A percentile compares a stretch with the other conserved stretches of the same genome.
Evolutionary conservation across 1,140 invertebrate genomes (phyloP).

Genomic region (Cryptotermes secundus): DNA sequence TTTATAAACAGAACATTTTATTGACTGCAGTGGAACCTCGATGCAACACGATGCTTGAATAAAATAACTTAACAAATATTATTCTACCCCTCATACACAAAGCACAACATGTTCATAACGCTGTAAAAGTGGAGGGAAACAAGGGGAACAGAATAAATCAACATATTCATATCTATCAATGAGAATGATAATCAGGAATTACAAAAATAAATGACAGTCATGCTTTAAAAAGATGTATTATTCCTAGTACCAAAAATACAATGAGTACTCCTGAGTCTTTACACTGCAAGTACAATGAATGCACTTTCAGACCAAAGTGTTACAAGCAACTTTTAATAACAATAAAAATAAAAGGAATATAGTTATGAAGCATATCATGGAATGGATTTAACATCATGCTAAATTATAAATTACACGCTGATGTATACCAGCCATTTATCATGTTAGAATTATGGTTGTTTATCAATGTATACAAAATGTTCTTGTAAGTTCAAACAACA

Average conservation of each 20-base stretch:
- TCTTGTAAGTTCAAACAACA: not conserved
- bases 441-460: not conserved
- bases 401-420: not conserved
- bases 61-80: no score
- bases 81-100: no score
- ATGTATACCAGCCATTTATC: not conserved
- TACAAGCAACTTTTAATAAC: not conserved
- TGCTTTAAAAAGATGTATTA: slow-evolving; percentile 2
- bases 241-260: slow-evolving; percentile 9
- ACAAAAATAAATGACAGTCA: not conserved
- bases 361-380: not conserved
- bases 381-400: not conserved
- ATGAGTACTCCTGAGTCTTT: not conserved
- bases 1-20: no score
- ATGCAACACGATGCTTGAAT: no score
- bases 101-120: no score
- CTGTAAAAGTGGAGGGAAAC: no score
- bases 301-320: not conserved
- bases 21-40: no score
- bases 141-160: no score
- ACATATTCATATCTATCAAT: no score
- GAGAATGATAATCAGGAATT: not conserved
- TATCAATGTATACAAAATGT: not conserved
- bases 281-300: not conserved
- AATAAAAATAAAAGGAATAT: not conserved